These are phyloP conservation scores for Peromyscus polionotus DNA, from an alignment of 2,113 vertebrate species.

Conservation along the genomic window DNA sequence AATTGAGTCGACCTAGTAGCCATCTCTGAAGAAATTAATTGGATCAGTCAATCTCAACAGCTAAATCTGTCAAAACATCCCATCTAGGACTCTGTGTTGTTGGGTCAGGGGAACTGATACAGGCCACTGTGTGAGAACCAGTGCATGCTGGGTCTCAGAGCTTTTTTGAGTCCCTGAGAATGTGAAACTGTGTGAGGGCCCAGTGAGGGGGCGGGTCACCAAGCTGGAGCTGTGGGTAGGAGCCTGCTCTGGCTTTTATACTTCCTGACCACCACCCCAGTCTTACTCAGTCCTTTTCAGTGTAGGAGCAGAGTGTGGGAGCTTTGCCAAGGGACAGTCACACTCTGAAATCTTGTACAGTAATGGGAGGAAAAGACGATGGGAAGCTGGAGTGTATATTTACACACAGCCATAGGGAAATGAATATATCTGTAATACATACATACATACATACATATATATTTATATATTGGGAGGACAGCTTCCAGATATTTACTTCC, in stretches of 20 bases:
- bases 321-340: constrained; percentile 43
- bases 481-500: constrained; percentile 57
- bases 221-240: background rate
- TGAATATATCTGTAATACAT: constrained; percentile 5
- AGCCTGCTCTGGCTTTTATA: background rate
- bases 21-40: constrained; percentile 68
- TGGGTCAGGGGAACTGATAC: constrained; percentile 1
- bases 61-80: constrained; percentile 71
- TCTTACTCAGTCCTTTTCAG: background rate
- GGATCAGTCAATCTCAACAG: constrained; percentile 61
- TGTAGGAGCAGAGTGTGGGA: constrained; percentile 30
- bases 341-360: constrained; percentile 46
- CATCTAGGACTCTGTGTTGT: constrained; percentile 12
- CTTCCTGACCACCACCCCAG: background rate
- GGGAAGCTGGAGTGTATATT: constrained; percentile 63
- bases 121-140: background rate
- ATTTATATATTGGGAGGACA: constrained; percentile 52
- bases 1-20: constrained; percentile 54
- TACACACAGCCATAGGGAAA: constrained; percentile 65
- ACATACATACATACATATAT: background rate
- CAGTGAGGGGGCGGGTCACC: too few species aligned
- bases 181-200: background rate
- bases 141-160: background rate
- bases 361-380: constrained; percentile 42
- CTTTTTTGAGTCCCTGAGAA: background rate